phyloP scores from a whole-genome alignment of 2,113 vertebrate species.

The Oryctolagus cuniculus region mOryCun1.1 NC_091437.1:27908501-27909000 shows the following conservation, averaged over 20 bases:
- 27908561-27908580: neutral
- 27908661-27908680: neutral
- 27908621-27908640: neutral
- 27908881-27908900: neutral
- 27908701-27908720: neutral
- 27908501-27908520: neutral
- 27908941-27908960: neutral
- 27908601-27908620: neutral
- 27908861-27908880: neutral
- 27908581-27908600: neutral
- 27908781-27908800: neutral
- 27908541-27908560: neutral
- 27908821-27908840: neutral
- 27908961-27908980: constrained; percentile 26
- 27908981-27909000: constrained; percentile 24
- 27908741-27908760: neutral
- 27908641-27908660: neutral
- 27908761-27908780: neutral
- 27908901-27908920: neutral
- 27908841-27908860: neutral
- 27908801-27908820: constrained; percentile 19
- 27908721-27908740: neutral
- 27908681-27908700: neutral
- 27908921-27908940: neutral
- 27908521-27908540: neutral